phyloP scores from a whole-genome alignment of 2,797 vertebrate genomes.

The Tapirus indicus region DNA sequence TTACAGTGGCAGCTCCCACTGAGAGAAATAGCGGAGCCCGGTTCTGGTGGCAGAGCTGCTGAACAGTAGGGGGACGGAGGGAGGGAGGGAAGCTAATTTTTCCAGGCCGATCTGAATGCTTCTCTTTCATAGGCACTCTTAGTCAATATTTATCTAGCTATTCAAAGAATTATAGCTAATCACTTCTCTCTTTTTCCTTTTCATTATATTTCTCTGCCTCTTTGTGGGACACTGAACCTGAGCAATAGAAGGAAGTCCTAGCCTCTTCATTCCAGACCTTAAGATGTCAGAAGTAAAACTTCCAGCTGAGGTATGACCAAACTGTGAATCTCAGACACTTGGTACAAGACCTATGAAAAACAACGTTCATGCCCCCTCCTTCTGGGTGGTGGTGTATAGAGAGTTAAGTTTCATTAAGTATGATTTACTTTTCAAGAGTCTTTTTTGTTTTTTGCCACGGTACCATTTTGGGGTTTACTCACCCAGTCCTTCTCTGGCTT shows the following conservation, averaged over 20 bases:
- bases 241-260: not conserved
- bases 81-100: constrained; percentile 42
- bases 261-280: not conserved
- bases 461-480: not conserved
- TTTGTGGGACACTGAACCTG: not conserved
- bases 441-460: not conserved
- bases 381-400: not conserved
- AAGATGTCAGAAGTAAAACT: not conserved
- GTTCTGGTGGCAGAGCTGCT: constrained; percentile 43
- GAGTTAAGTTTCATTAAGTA: not conserved
- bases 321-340: not conserved
- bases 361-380: not conserved
- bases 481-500: not conserved
- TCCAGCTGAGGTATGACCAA: not conserved
- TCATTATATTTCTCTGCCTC: not conserved
- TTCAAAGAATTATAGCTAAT: constrained; percentile 67
- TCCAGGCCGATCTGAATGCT: constrained; percentile 71
- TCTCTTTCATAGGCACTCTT: constrained; percentile 62
- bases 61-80: constrained; percentile 25
- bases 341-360: not conserved
- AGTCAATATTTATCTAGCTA: constrained; percentile 82
- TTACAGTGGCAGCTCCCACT: constrained; percentile 80
- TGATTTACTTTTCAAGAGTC: not conserved
- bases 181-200: constrained; percentile 68
- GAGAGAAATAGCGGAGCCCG: constrained; percentile 76